Conservation (phyloP, 2,888 invertebrate genomes). For the Rotaria magnacalcarata region DNA sequence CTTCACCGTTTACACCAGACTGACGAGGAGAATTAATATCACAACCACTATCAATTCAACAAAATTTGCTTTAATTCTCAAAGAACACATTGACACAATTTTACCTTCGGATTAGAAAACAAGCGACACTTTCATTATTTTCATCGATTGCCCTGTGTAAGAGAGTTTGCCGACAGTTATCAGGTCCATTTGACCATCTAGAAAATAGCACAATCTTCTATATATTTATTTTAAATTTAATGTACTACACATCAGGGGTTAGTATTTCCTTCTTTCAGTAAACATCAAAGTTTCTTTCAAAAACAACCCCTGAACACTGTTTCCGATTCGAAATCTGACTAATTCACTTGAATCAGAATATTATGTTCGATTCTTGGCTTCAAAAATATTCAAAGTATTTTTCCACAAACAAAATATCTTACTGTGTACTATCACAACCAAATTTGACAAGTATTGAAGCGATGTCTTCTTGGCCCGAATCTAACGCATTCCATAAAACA, state of each 20-base stretch:
- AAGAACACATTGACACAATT: neutral
- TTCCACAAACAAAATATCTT: neutral
- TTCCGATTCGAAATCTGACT: too few species aligned
- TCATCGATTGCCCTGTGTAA: constrained; percentile 73
- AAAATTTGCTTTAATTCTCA: too few species aligned
- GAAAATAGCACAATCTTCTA: neutral
- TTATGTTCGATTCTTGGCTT: too few species aligned
- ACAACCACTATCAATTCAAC: constrained; percentile 67
- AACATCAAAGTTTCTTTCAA: too few species aligned
- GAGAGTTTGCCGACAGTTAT: constrained; percentile 75
- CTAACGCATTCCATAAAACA: constrained; percentile 84
- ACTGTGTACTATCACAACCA: neutral
- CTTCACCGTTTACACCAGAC: constrained; percentile 71
- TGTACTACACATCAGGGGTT: too few species aligned
- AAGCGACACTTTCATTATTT: constrained; percentile 65
- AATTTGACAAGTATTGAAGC: constrained; percentile 72
- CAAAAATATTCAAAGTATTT: too few species aligned
- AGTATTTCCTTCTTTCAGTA: too few species aligned
- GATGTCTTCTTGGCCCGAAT: constrained; percentile 75
- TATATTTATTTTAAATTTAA: too few species aligned
- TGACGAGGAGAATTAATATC: constrained; percentile 78
- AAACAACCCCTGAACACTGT: too few species aligned
- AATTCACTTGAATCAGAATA: too few species aligned
- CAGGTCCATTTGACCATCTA: constrained; percentile 80
- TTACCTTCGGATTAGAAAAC: constrained; percentile 64